Base-by-base conservation (phyloP, 2,113 vertebrate genomes). In the Daubentonia madagascariensis region DNA sequence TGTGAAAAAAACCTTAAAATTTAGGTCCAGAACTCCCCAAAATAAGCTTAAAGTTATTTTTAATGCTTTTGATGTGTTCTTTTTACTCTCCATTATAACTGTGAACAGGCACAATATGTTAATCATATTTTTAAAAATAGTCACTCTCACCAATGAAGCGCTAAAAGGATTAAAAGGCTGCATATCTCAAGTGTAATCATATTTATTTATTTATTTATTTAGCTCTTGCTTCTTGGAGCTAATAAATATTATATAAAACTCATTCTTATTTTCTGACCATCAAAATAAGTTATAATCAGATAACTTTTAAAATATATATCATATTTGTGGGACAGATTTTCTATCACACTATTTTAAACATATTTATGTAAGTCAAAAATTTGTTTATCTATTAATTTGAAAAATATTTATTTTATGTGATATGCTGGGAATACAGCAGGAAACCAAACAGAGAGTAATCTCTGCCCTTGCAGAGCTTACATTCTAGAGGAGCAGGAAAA, bases 61-160 rank as follows among this genome's bases (percentile, higher is more conserved):
- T 73, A 92, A 80, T 91, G 3, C 13, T 50, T 96, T 63, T 88
- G 76, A 80, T 72, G 92, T 65, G 92, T 89, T 43, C 59, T 72
- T 75, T 13, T 57, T 87, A 65, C 6, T 86, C 16, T 85, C 35
- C 23, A 9, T 50, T 97, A 75, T 85, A 94, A 79, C 67, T 81
- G 25, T 85, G 37, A 92, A 87, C 23, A 89, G 48, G 11, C 30
- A 83, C 40, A 95, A 89, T 92, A 75, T 87, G 75, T 76, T 96
- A 67, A 92, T 94, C 23, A 61, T 50, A 22, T 86, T 96, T 96
- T 91, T 89, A 57, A 32, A 63, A 48, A 79, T 84, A 25, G 40
- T 91, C 65, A 80, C 32, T 63, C 80, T 79, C 81, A 80, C 32
- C 43, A 85, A 37, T n/a, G 8, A 94, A 88, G 35, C 67, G 28